A percentile compares a stretch with the other conserved stretches of the same genome.
Conservation (phyloP, 2,888 invertebrate genomes). For the Caenorhabditis macrosperma region DNA sequence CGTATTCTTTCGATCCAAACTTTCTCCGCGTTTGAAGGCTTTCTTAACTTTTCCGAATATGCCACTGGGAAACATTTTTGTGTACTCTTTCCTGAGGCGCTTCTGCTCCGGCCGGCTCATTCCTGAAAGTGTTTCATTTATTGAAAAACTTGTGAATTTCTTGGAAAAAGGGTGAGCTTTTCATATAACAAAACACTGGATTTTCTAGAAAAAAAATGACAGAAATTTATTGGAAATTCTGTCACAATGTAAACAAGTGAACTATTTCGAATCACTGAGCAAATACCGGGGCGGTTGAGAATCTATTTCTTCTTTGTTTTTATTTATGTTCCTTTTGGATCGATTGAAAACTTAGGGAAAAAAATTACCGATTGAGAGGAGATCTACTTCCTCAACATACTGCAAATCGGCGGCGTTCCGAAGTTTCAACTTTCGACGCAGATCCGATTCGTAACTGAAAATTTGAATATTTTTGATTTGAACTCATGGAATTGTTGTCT, state of each 20-base stretch:
- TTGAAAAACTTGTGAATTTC: neutral
- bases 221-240: slow-evolving; percentile 1
- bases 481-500: too few species aligned
- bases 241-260: slow-evolving; percentile 15
- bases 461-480: neutral
- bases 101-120: slow-evolving; percentile 87
- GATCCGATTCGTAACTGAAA: slow-evolving; percentile 72
- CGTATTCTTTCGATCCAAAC: slow-evolving; percentile 42
- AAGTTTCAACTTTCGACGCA: slow-evolving; percentile 73
- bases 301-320: slow-evolving; percentile 8
- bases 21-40: slow-evolving; percentile 56
- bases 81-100: slow-evolving; percentile 92
- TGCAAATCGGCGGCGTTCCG: slow-evolving; percentile 78
- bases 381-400: slow-evolving; percentile 93
- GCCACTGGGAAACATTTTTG: slow-evolving; percentile 85
- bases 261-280: slow-evolving; percentile 24
- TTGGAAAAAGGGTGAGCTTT: too few species aligned
- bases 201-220: neutral
- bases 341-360: neutral
- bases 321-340: neutral
- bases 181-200: neutral
- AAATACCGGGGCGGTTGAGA: slow-evolving; percentile 14
- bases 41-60: slow-evolving; percentile 75
- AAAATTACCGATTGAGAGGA: slow-evolving; percentile 89
- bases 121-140: slow-evolving; percentile 58